Evolutionary conservation across 2,113 vertebrate species (phyloP).

Genomic region (Gasterosteus nipponicus): DNA sequence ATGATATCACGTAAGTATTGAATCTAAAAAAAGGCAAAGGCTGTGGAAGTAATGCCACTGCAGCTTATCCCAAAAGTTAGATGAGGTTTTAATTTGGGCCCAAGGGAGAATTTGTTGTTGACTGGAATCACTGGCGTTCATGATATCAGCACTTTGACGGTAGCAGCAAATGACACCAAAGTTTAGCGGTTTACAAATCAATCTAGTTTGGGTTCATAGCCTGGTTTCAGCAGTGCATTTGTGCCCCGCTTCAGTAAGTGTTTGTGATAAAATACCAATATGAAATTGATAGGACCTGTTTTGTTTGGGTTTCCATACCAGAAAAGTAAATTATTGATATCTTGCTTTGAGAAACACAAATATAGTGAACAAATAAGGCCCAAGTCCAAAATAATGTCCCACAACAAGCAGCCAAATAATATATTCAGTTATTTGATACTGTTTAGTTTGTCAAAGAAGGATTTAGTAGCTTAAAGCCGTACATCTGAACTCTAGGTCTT

Average conservation of each 20-base stretch:
- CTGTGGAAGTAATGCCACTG: neutral
- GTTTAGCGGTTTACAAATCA: neutral
- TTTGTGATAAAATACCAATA: neutral
- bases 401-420: neutral
- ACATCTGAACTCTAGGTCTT: neutral
- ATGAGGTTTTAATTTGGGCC: neutral
- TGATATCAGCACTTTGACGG: neutral
- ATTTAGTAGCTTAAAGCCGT: neutral
- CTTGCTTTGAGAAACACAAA: neutral
- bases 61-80: too few relatives aligned
- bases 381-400: neutral
- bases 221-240: neutral
- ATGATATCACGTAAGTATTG: slow-evolving; percentile 94
- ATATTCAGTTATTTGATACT: too few relatives aligned
- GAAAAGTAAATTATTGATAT: neutral
- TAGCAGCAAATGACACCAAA: neutral
- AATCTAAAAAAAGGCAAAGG: too few relatives aligned
- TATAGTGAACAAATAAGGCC: neutral
- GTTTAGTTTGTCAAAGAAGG: neutral
- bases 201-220: neutral
- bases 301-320: neutral
- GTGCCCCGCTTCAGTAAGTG: neutral
- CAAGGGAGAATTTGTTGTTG: neutral
- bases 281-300: neutral
- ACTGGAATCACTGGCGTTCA: neutral